Percentiles rank a stretch among this genome's conserved stretches.
phyloP scores from a whole-genome alignment of 2,888 invertebrate genomes.

The Scaptomyza caliginosa region DNA sequence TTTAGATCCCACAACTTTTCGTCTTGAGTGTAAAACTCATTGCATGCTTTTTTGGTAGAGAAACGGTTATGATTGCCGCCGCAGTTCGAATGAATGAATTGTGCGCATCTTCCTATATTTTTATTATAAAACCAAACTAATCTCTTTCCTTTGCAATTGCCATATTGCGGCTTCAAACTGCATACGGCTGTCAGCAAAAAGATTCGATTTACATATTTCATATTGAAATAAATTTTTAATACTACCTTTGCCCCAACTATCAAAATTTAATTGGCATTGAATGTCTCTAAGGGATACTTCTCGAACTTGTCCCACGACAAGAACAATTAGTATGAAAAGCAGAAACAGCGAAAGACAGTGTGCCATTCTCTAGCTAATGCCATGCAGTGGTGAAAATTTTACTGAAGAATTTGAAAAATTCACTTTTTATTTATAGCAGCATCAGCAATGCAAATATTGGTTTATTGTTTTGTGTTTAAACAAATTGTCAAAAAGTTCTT shows the following conservation, averaged over 20 bases:
- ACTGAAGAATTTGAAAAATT: background rate
- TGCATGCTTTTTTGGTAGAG: constrained; percentile 19
- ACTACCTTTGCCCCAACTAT: no score
- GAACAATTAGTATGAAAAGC: background rate
- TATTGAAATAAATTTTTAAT: background rate
- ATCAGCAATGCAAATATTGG: no score
- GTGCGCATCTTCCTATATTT: constrained; percentile 6
- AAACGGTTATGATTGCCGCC: constrained; percentile 50
- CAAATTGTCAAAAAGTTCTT: background rate
- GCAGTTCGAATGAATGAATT: constrained; percentile 43
- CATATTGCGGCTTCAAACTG: constrained; percentile 3
- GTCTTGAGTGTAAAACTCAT: constrained; percentile 24
- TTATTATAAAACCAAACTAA: constrained; percentile 37
- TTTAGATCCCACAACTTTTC: no score
- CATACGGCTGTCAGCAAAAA: constrained; percentile 32
- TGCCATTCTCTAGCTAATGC: background rate
- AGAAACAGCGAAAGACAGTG: background rate
- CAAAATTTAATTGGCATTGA: no score
- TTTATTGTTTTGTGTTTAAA: no score
- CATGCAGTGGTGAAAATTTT: background rate
- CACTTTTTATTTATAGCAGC: constrained; percentile 11
- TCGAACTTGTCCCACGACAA: background rate
- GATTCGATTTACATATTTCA: background rate
- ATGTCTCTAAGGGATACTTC: no score
- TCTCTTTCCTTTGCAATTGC: constrained; percentile 34